Evolutionary conservation across 2,888 invertebrate genomes (phyloP), one percentile per base, ranked within the genome.

Genomic region (Macrosiphum euphorbiae): DNA sequence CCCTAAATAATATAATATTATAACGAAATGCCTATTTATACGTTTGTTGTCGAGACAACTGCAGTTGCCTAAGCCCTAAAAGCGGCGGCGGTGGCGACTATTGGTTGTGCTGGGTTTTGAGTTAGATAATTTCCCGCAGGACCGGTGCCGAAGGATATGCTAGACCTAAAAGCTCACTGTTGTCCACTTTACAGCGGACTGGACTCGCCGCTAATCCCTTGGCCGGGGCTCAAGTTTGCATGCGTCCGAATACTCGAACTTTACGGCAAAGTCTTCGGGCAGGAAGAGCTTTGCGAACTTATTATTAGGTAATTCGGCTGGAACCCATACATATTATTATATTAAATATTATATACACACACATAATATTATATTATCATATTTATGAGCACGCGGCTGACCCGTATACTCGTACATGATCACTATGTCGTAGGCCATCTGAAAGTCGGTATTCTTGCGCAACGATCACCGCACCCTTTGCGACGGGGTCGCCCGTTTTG

Each of bases 231-330:
- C 95, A 97, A 97, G 95, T 97, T 98, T 96, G 97, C 98, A 95
- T 98, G 98, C 96, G 97, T 98, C 95, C 97, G 98, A 96, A 97
- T 98, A 94, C 96, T 98, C 94, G 98, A 98, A 95, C 96, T 98
- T 94, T 98, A 98, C 96, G 98, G 98, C 96, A 98, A 98, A 96
- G 98, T 98, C 95, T 98, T 98, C 96, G 98, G 98, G 95, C 97
- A 97, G 95, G 97, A 97, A 96, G 98, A 98, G 96, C 97, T 98
- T 88, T 96, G 97, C 96, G 97, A 98, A 96, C 97, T 98, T 96
- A 97, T 98, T 95, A 97, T 98, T 96, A 97, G 98, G 98, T 98
- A 97, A 91, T 94, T 94, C 58, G 92, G 78, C 50, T 52, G 78
- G 55, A 26, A 84, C 44, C 55, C 28, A n/a, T 78, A 55, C 16